Base-by-base conservation (phyloP, 2,113 vertebrate genomes). In the Sylvilagus bachmani region DNA sequence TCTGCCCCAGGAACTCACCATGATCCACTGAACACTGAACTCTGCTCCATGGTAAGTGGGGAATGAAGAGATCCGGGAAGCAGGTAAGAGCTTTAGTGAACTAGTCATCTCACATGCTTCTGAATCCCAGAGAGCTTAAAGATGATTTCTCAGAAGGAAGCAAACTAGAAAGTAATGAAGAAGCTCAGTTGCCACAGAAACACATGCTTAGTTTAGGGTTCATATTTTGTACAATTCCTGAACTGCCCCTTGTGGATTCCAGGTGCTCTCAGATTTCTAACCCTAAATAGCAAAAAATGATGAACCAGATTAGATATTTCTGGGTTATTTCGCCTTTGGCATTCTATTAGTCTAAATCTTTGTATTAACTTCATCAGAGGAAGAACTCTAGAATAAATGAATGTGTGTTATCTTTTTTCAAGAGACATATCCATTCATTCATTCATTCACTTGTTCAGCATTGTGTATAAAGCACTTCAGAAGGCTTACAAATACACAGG, bases 241-340 rank as follows among this genome's bases (percentile, higher is more conserved):
- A 93, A 93, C 84, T 89, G 70, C 9, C 58, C 61, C 66, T 27
- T 49, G 53, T 84, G 36, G 33, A 77, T 83, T 91, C n/a, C 51
- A 90, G 55, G 29, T 90, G 77, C 83, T 71, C n/a, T 80, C 84
- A 73, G 62, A 38, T 92, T 95, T 94, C 85, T 84, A 87, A 96
- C 64, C 90, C 25, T 94, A 79, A 93, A 86, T 92, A 92, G 64
- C 17, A 22, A 82, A 92, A 93, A 49, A 55, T 6, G n/a, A 33
- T 49, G 10, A 92, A 36, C 27, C 24, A 70, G 80, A 33, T 88
- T n/a, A 89, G 64, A 58, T 85, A 93, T 88, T 88, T 81, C 29
- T 75, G 55, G 67, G 14, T 73, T 67, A 44, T 87, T 94, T 93
- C 73, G 77, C 51, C 61, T 87, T 93, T 80, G 61, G 74, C 62